phyloP scores from a whole-genome alignment of 2,797 vertebrate species.

The Hyperoplus immaculatus region DNA sequence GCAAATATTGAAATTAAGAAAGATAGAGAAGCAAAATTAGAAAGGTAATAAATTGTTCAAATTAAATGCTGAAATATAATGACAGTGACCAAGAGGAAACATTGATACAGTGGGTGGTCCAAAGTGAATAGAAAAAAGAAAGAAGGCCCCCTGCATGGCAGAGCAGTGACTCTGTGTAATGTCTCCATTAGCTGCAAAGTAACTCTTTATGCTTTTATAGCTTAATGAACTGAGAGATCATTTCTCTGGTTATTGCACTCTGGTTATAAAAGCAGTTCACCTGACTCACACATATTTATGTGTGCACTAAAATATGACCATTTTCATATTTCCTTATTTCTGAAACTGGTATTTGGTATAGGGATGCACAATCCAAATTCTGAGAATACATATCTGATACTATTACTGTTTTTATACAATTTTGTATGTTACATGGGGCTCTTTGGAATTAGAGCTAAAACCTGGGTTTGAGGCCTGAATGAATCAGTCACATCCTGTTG shows the following conservation, averaged over 20 bases:
- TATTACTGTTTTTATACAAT: too few relatives aligned
- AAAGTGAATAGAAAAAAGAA: conserved; percentile 17
- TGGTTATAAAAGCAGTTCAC: conserved; percentile 32
- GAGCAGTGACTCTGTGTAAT: conserved; percentile 43
- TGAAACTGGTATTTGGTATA: background rate
- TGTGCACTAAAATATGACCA: background rate
- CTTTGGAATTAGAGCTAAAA: background rate
- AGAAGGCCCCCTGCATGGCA: background rate
- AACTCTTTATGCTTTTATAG: conserved; percentile 53
- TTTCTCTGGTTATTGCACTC: conserved; percentile 29
- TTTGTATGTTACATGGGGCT: too few relatives aligned
- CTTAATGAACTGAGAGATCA: conserved; percentile 42
- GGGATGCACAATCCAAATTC: background rate
- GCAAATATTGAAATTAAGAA: background rate
- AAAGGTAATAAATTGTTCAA: conserved; percentile 3
- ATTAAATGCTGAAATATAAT: conserved; percentile 2
- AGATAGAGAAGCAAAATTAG: conserved; percentile 5
- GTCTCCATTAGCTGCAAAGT: conserved; percentile 48
- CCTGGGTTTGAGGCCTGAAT: background rate
- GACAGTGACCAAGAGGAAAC: conserved; percentile 2
- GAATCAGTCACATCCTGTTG: background rate
- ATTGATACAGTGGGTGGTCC: conserved; percentile 2
- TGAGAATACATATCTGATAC: background rate
- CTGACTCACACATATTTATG: background rate
- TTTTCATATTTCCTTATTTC: background rate